These are phyloP conservation scores for Odontocerum albicorne DNA, from an alignment of 2,888 invertebrate species.

Conservation along the genomic window DNA sequence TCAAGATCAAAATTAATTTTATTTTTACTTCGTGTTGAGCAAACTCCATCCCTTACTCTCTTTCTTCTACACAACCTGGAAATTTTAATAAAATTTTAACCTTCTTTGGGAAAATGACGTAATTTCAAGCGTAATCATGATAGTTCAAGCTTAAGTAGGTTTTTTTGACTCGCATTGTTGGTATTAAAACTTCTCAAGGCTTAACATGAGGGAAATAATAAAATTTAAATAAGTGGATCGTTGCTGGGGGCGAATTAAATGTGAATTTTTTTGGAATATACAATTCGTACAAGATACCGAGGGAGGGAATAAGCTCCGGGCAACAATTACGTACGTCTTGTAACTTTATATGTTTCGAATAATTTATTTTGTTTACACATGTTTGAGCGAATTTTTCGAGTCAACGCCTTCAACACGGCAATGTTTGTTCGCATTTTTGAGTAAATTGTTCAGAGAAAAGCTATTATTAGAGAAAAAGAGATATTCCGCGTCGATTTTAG, in stretches of 20 bases:
- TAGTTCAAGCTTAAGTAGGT: conserved; percentile 12
- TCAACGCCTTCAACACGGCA: no score
- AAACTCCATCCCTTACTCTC: not conserved
- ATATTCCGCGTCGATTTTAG: no score
- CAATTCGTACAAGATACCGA: conserved; percentile 10
- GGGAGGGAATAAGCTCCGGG: conserved; percentile 5
- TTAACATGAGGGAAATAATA: conserved; percentile 8
- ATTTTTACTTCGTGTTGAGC: conserved; percentile 1
- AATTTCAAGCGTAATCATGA: conserved; percentile 15
- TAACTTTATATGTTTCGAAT: conserved; percentile 9
- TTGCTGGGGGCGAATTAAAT: conserved; percentile 6
- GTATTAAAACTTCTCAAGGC: conserved; percentile 7
- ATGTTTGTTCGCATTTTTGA: no score
- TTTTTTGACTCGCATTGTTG: conserved; percentile 9
- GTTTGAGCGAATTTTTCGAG: conserved; percentile 1
- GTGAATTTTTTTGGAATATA: not conserved
- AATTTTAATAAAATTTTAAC: conserved; percentile 20
- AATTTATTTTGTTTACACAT: conserved; percentile 19
- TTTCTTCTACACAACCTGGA: not conserved
- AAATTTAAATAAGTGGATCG: conserved; percentile 6
- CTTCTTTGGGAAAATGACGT: conserved; percentile 15
- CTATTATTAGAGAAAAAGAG: no score
- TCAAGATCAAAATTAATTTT: conserved; percentile 6
- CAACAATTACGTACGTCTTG: conserved; percentile 9
- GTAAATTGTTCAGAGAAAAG: no score